Percentiles rank a stretch among this genome's conserved stretches.
These are phyloP conservation scores for Bombus consobrinus DNA, from an alignment of 1,140 invertebrate species.

Conservation along the genomic window DNA sequence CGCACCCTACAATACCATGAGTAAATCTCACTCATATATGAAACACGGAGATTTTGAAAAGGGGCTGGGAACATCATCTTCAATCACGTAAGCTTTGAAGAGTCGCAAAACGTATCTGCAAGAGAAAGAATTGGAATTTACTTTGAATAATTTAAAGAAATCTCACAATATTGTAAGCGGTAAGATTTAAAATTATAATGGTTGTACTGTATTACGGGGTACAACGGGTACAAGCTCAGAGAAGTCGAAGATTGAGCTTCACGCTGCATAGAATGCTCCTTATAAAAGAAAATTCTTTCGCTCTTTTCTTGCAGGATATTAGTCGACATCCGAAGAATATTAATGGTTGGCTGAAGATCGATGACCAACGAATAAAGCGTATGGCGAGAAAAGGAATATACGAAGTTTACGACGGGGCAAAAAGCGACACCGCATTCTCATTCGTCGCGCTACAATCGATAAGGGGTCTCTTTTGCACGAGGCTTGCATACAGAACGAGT, in stretches of 20 bases:
- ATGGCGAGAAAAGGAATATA: conserved; percentile 19
- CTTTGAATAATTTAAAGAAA: not conserved
- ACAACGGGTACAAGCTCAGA: not conserved
- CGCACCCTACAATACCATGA: not conserved
- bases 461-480: conserved; percentile 35
- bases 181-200: not conserved
- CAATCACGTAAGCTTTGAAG: not conserved
- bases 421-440: conserved; percentile 26
- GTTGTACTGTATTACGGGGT: not conserved
- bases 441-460: conserved; percentile 39
- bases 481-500: conserved; percentile 36
- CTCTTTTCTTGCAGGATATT: conserved; percentile 14
- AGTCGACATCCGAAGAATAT: conserved; percentile 27
- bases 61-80: not conserved
- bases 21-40: not conserved
- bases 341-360: not conserved
- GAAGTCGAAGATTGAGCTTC: not conserved
- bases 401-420: conserved; percentile 12
- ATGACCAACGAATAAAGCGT: not conserved
- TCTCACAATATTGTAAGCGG: not conserved
- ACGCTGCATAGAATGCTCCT: not conserved
- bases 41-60: not conserved
- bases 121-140: not conserved
- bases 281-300: conserved; percentile 29
- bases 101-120: not conserved